Base-by-base conservation (phyloP, 2,113 vertebrate species). In the Sylvietta virens region DNA sequence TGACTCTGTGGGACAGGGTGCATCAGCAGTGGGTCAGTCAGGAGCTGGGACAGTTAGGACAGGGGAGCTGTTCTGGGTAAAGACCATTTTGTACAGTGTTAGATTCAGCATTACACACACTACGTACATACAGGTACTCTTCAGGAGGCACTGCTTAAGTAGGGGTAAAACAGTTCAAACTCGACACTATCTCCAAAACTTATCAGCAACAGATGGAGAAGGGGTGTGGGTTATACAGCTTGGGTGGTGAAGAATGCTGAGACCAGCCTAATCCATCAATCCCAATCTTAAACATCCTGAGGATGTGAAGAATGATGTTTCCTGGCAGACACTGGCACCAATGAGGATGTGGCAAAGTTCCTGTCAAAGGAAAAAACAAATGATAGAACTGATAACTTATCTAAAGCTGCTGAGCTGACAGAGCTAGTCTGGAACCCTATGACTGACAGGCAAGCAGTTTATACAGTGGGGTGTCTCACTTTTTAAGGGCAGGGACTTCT, bases 1-100 rank as follows among this genome's bases (percentile, higher is more conserved):
- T 57, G 15, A 9, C 40, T 47, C 35, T 47, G 40, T 48, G 51
- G 35, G 45, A 56, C 22, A 53, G 14, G 23, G 17, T 23, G 7
- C 6, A 31, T 37, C 1, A 0, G 8, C 1, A 0, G 1, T 5
- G 2, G 54, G 62, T 20, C 1, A 0, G 5, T 40, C 33, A 60
- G 53, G 27, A 91, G 20, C 26, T 54, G 24, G 13, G 22, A 3
- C 14, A 50, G 5, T 10, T 6, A 15, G 17, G 10, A 44, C 27
- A 10, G 12, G 33, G 23, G 35, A 66, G 6, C 15, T 54, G 2
- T 28, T 64, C 54, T 22, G 15, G 7, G 10, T 67, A 42, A 58
- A 67, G 31, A 70, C 45, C 1, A 9, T 39, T 42, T 47, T 39
- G 51, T 48, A 15, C 16, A 48, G 16, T 22, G 19, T 23, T 64